Conservation (phyloP, 2,797 vertebrate genomes). For the Parambassis ranga region DNA sequence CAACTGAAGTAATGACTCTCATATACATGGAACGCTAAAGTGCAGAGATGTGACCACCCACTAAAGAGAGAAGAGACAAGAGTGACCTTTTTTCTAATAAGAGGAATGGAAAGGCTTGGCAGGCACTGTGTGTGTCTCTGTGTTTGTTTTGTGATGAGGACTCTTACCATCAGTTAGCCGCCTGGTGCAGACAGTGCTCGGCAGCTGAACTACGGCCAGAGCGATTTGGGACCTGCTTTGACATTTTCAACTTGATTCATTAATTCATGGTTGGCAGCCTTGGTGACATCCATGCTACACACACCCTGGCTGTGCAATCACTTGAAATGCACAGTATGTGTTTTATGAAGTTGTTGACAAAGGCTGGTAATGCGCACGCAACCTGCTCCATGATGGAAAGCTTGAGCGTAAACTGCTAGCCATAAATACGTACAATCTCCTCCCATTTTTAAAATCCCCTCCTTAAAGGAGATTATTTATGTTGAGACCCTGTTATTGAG, state of each 20-base stretch:
- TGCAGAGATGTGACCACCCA: slow-evolving; percentile 55
- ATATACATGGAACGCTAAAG: slow-evolving; percentile 15
- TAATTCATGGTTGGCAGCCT: slow-evolving; percentile 66
- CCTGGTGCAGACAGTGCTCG: slow-evolving; percentile 65
- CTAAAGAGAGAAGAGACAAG: slow-evolving; percentile 59
- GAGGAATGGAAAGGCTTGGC: slow-evolving; percentile 59
- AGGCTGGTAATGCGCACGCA: slow-evolving; percentile 5
- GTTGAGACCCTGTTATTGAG: slow-evolving; percentile 43
- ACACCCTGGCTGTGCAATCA: slow-evolving; percentile 23
- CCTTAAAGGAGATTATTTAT: slow-evolving; percentile 33
- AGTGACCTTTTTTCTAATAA: slow-evolving; percentile 73
- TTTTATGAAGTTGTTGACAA: slow-evolving; percentile 41
- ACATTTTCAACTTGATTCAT: slow-evolving; percentile 78
- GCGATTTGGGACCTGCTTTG: slow-evolving; percentile 67
- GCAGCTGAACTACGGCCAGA: slow-evolving; percentile 58
- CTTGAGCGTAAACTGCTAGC: slow-evolving; percentile 12
- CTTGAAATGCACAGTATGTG: slow-evolving; percentile 39
- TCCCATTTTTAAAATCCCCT: slow-evolving; percentile 7
- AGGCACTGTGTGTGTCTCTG: slow-evolving; percentile 5
- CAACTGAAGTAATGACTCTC: slow-evolving; percentile 23
- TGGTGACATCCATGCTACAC: slow-evolving; percentile 48
- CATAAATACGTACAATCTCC: slow-evolving; percentile 1
- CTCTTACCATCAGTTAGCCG: slow-evolving; percentile 68
- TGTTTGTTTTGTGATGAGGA: slow-evolving; percentile 51
- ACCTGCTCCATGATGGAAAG: slow-evolving; percentile 2